Evolutionary conservation across 2,888 invertebrate species (phyloP), one percentile per base, ranked within the genome.

Genomic region (Hesperia comma): DNA sequence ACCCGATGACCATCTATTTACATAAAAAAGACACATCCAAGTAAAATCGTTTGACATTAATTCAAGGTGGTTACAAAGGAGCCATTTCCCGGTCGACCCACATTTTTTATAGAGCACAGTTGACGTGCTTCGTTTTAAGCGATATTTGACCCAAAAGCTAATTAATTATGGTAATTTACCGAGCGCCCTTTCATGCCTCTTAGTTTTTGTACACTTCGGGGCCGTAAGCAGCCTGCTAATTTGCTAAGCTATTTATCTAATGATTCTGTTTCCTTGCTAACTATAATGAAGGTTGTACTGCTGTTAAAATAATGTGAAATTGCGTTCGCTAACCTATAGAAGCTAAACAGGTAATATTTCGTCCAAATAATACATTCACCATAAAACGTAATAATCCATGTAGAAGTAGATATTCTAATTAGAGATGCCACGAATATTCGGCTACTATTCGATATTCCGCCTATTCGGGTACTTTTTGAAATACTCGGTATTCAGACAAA

Each of bases 141-240:
- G 55, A 17, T 63, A 63, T 55, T 55, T 46, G 54, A 63, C 62
- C 55, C 55, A 26, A 55, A 55, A 33, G 54, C 32, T 55, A 63
- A 63, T 63, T 63, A 63, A 63, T 63, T 55, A 63, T 63, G 55
- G 41, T 55, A 63, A 63, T 63, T 63, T 55, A 55, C 32, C 62
- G 54, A 32, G 43, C 14, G 43, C 62, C 62, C 43, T 43, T 63
- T 63, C 55, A 56, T 56, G 55, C 37, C 55, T 32, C 46, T 63
- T 55, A 63, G 62, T 63, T 55, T 63, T 63, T 63, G 61, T 63
- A 26, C 46, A 55, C 43, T 54, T 46, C n/a, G 17, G 62, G n/a
- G n/a, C 43, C 43, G 33, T 14, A 32, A 54, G 43, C 19, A 55
- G 55, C 43, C 54, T 62, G 62, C 62, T 55, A 62, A 62, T 62